Base-by-base conservation (phyloP, 2,888 invertebrate genomes). In the Lasius fuliginosus region DNA sequence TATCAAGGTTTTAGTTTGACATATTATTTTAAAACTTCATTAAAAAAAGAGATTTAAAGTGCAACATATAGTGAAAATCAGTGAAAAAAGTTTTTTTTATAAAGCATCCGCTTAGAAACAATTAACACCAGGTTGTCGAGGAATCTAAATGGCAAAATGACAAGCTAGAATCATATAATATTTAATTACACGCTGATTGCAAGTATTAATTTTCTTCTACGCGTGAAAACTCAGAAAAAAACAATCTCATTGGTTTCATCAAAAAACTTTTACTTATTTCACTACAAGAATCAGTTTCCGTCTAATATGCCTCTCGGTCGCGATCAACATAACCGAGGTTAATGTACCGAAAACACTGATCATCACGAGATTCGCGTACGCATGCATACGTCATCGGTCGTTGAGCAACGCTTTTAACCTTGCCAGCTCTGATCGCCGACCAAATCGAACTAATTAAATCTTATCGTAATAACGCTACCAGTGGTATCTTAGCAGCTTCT, bases 401-500 rank as follows among this genome's bases (percentile, higher is more conserved):
- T 18, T 58, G 36, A 56, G 1, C 68, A 56, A 15, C 65, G 67
- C 53, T 18, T 71, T 62, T 71, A 84, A 60, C 60, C 83, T 75
- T 76, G 69, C 23, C 56, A 40, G 23, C 53, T 53, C 12, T 27
- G 71, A 75, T 65, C 64, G 56, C 6, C 49, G 8, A 62, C 12
- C 33, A 64, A 84, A 82, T 75, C 82, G 62, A 40, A 60, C 62
- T 56, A 69, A 85, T 82, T 82, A 85, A 82, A 82, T 82, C 42
- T 62, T 53, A 62, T 82, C 62, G 12, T 36, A 67, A 64, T 40
- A 62, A 46, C 27, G 11, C n/a, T 53, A 62, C 23, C 40, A 36
- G 12, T 36, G 49, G n/a, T 42, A 27, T 60, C 60, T 46, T 62
- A 58, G 23, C 0, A 67, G 65, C 42, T n/a, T 53, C 56, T 49